These are phyloP conservation scores for Actenoides hombroni DNA, from an alignment of 2,113 vertebrate genomes.

Conservation along the genomic window DNA sequence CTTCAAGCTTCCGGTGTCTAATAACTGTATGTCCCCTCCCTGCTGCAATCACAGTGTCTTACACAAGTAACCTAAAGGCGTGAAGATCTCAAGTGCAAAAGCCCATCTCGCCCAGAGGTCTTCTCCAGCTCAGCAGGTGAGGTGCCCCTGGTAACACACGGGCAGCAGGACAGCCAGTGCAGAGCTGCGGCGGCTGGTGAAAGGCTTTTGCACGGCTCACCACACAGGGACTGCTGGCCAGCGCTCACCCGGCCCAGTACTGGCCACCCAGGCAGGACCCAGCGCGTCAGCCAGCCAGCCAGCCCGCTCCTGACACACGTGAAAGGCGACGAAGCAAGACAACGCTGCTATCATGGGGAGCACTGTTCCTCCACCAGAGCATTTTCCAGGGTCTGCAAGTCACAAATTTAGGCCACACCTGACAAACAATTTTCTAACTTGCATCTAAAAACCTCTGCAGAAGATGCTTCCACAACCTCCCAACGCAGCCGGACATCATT, in stretches of 20 bases:
- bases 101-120: neutral
- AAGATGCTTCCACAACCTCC: neutral
- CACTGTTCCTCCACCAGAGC: neutral
- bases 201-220: accelerated
- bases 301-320: neutral
- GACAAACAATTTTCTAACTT: neutral
- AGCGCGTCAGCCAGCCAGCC: accelerated
- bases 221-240: accelerated
- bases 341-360: accelerated
- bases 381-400: neutral
- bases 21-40: too few relatives aligned
- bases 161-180: too few relatives aligned
- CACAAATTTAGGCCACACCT: too few relatives aligned
- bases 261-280: neutral
- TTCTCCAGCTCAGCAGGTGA: too few relatives aligned
- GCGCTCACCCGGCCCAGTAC: accelerated
- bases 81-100: too few relatives aligned
- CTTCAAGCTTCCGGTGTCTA: neutral
- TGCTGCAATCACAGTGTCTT: neutral
- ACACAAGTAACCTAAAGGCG: accelerated
- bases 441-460: neutral
- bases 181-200: too few relatives aligned
- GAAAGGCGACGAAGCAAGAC: neutral
- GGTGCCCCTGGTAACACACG: accelerated
- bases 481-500: accelerated